Evolutionary conservation across 1,140 invertebrate genomes (phyloP), one percentile per base, ranked within the genome.

Genomic region (Drosophila rufa): DNA sequence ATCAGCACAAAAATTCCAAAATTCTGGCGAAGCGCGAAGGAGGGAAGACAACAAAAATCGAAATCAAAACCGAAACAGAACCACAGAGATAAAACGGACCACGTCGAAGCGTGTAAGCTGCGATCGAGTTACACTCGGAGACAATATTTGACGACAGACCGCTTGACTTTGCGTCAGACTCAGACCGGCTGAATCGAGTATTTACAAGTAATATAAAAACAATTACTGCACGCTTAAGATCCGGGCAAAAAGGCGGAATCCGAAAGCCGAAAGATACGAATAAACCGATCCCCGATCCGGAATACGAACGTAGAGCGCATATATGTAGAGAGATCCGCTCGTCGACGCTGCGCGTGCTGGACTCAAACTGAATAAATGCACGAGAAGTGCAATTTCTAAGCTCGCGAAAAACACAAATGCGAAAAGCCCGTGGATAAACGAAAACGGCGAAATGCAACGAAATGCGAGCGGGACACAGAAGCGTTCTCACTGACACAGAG

Each of bases 361-460:
- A 79, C 73, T 89, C 79, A 80, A 89, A 89, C 84, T 87, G 79
- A 82, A 82, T 55, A 50, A 59, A 48, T 51, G 65, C 47, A 66
- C 82, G 82, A 85, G 82, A 81, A 79, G 46, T 77, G 84, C 76
- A 84, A 62, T 71, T 87, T 89, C 83, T 87, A 87, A 87, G 83
- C 83, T 89, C 80, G 79, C 84, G 22, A 73, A 50, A 80, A 66
- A 62, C 19, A 68, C 17, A 68, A 59, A 70, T 46, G 33, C 46
- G 43, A 56, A 73, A 45, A 43, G 17, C 40, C 60, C 42, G 70
- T 69, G 75, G 79, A 86, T 87, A 82, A 79, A 79, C 79, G 75
- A 66, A 58, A 48, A 81, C 67, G 19, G 33, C 67, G 47, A 80
- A 76, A 82, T 70, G 58, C 71, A 75, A 51, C 62, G 47, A 76